Evolutionary conservation across 2,113 vertebrate species (phyloP).

Genomic region (Apaloderma vittatum): DNA sequence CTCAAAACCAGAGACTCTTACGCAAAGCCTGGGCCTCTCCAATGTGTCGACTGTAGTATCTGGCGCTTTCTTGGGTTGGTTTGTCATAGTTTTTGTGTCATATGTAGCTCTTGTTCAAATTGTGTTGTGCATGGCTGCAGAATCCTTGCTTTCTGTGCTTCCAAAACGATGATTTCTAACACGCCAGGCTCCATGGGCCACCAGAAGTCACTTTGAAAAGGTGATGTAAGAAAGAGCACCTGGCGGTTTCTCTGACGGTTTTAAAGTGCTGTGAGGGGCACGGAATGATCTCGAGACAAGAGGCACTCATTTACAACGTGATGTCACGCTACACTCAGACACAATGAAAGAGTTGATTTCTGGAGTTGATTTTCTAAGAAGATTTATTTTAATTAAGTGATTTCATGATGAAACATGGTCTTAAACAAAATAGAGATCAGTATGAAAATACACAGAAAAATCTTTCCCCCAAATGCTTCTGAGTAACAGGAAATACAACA

Average conservation of each 20-base stretch:
- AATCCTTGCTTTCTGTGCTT: background rate
- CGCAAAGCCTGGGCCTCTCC: rapidly evolving
- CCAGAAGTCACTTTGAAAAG: background rate
- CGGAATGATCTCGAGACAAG: background rate
- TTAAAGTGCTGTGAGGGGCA: background rate
- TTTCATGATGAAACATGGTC: slow-evolving; percentile 80
- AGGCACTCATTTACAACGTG: background rate
- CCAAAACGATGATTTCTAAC: background rate
- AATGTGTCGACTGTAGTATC: rapidly evolving
- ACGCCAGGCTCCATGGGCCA: background rate
- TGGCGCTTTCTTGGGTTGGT: background rate
- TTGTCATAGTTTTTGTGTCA: background rate
- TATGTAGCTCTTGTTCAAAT: background rate
- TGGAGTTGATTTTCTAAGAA: slow-evolving; percentile 74
- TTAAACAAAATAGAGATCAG: slow-evolving; percentile 86
- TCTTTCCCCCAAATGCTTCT: slow-evolving; percentile 75
- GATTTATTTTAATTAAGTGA: slow-evolving; percentile 82
- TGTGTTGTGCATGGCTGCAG: background rate
- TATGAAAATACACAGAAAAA: slow-evolving; percentile 82
- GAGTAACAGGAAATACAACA: slow-evolving; percentile 79
- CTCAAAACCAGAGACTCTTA: background rate
- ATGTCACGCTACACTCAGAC: background rate
- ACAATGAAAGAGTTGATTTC: slow-evolving; percentile 45
- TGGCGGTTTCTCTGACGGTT: background rate
- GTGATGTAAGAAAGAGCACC: background rate